Base-by-base conservation (phyloP, 2,888 invertebrate species). In the Gasteruption jaculator region DNA sequence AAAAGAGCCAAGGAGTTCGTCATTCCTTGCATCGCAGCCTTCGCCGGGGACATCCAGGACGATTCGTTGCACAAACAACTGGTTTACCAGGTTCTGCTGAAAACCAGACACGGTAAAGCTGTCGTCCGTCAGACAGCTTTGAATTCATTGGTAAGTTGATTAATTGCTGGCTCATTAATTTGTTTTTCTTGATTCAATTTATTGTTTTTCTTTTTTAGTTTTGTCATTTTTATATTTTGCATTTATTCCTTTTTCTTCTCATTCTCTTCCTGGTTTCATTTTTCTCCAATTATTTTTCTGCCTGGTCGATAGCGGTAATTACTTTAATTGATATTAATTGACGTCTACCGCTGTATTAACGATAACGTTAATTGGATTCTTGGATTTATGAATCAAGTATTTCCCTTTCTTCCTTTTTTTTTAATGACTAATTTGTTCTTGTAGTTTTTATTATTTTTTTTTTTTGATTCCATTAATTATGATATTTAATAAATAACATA, bases 31-130 rank as follows among this genome's bases (percentile, higher is more conserved):
- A 76, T 94, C 44, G 82, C 86, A 1, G 85, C 90, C 58, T 82
- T 95, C 57, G 86, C 89, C 0, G 82, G 85, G 8, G 86, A 88
- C 0, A 82, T 84, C 2, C 85, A 83, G 2, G 92, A 91, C 61
- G 92, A 94, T 65, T 81, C 88, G 0, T 71, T 90, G 19, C 93
- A 93, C 86, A 93, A 93, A 63, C 81, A 88, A 54, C 73, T 95
- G 47, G 91, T 93, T 65, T 91, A 93, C 68, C 90, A 93, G 66
- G 81, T 93, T 49, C 72, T 94, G 39, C 74, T 93, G 50, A 95
- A 95, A 74, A 89, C 91, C 0, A 79, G 91, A 46, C 83, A 86
- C 57, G 77, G 80, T 51, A 81, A 81, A 45, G 77, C 86, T 1
- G 79, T 83, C 63, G 86, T 91, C 49, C 75, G 79, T 37, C 60